Evolutionary conservation across 2,797 vertebrate species (phyloP), one percentile per base, ranked within the genome.

Genomic region (Aplochiton taeniatus): DNA sequence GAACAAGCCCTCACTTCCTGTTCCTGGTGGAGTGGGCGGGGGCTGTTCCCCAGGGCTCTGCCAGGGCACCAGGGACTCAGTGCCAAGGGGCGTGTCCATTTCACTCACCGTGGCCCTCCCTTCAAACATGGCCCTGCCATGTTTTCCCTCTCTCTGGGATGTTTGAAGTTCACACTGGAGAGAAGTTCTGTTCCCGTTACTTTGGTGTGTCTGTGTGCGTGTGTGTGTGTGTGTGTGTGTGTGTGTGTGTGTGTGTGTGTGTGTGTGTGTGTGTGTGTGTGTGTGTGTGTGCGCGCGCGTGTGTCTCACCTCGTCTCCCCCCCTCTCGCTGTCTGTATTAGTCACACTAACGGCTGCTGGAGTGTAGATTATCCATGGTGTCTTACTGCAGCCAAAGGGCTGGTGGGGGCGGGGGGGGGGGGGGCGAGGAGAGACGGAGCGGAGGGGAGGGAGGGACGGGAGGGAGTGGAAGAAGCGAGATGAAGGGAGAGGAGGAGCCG

Each of bases 1-100:
- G 75, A 77, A 81, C 70, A 77, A 52, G 13, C 66, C 73, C 78
- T 74, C 78, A 61, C 78, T 73, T 81, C 72, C 65, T 77, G 41
- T 13, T 53, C 53, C 31, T 11, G 31, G 19, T 4, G 49, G 19
- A 47, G 45, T 80, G 68, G 70, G 57, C 66, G 50, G 41, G n/a
- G 31, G 66, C 49, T 78, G 73, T 74, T 31, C 31, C 3, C 31
- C 47, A 75, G 59, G 13, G 72, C 56, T 71, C 78, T 72, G 65
- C 74, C 52, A 12, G 49, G 52, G 44, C 65, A 77, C 59, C 80
- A 44, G 13, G 52, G 14, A 75, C 16, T 1, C n/a, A 42, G 16
- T 44, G 8, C n/a, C 52, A 6, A 2, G 31, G 31, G 31, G 3
- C 31, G 2, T 31, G 31, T 31, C 31, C 31, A 3, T 31, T 14